Percentiles rank a stretch among this genome's conserved stretches.
These are phyloP conservation scores for Colistium nudipinnis DNA, from an alignment of 2,113 vertebrate genomes.

Conservation along the genomic window DNA sequence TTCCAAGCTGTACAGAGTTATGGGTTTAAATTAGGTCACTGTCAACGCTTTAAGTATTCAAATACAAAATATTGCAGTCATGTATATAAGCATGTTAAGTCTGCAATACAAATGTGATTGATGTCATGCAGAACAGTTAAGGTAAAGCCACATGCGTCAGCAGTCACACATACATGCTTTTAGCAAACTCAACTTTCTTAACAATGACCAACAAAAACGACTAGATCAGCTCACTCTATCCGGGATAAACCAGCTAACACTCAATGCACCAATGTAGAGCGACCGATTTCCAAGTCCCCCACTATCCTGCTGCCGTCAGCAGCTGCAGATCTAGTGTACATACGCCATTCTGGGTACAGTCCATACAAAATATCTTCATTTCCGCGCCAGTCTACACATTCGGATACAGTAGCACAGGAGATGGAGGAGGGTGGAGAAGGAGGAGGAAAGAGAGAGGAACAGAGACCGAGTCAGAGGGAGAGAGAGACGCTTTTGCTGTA, in stretches of 20 bases:
- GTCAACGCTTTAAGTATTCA: constrained; percentile 8
- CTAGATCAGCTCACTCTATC: constrained; percentile 25
- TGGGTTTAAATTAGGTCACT: constrained; percentile 11
- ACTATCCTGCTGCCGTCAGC: constrained; percentile 53
- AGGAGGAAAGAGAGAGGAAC: constrained; percentile 50
- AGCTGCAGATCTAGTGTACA: constrained; percentile 56
- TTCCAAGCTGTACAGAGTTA: constrained; percentile 25
- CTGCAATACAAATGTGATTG: constrained; percentile 20
- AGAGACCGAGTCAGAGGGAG: constrained; percentile 53
- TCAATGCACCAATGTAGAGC: constrained; percentile 57
- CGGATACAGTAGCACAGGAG: constrained; percentile 63
- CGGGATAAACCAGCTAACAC: constrained; percentile 34
- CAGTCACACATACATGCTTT: constrained; percentile 21
- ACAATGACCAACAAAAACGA: constrained; percentile 21
- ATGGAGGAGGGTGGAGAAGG: constrained; percentile 51
- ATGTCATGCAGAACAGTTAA: constrained; percentile 34
- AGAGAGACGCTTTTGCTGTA: constrained; percentile 77
- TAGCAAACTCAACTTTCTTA: constrained; percentile 37
- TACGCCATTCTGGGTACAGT: constrained; percentile 60
- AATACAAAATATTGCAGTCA: constrained; percentile 8
- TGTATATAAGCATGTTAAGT: constrained; percentile 16
- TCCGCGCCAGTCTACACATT: constrained; percentile 60
- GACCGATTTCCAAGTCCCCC: constrained; percentile 46
- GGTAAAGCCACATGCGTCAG: constrained; percentile 29
- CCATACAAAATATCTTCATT: constrained; percentile 69